phyloP scores from a whole-genome alignment of 2,888 invertebrate species.

The Lathronympha strigana region DNA sequence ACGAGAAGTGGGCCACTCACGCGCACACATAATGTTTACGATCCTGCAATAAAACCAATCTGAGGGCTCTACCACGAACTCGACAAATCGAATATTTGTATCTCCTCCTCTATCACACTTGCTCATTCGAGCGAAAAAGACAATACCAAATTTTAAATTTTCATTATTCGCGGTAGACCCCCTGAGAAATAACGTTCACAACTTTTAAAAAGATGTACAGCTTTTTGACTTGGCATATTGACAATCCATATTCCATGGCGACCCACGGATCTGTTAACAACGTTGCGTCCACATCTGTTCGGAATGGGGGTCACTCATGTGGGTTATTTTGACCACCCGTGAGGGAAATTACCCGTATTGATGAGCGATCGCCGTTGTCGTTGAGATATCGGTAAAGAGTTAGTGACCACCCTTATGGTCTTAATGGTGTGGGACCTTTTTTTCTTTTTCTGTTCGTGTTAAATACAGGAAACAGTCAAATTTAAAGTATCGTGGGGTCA shows the following conservation, averaged over 20 bases:
- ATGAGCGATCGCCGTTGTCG: constrained; percentile 5
- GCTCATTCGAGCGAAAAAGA: no score
- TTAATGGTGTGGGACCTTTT: not conserved
- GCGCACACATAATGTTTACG: constrained; percentile 31
- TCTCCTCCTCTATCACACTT: no score
- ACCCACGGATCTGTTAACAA: constrained; percentile 10
- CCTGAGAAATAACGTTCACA: no score
- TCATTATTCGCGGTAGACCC: no score
- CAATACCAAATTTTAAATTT: no score
- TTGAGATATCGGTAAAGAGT: not conserved
- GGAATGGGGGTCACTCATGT: constrained; percentile 19
- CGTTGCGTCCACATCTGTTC: constrained; percentile 8
- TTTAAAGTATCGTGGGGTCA: not conserved
- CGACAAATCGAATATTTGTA: no score
- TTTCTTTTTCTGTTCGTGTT: not conserved
- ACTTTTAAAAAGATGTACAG: not conserved
- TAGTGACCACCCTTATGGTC: constrained; percentile 4
- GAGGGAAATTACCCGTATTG: constrained; percentile 15
- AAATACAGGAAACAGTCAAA: not conserved
- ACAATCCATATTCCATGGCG: constrained; percentile 19
- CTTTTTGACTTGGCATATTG: constrained; percentile 12
- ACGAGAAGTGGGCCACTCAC: constrained; percentile 28
- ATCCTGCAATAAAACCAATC: constrained; percentile 16
- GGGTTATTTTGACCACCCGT: constrained; percentile 22
- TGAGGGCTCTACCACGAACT: no score